Percentiles rank a stretch among this genome's conserved stretches.
These are phyloP conservation scores for Passer domesticus DNA, from an alignment of 2,113 vertebrate genomes.

Conservation along the genomic window DNA sequence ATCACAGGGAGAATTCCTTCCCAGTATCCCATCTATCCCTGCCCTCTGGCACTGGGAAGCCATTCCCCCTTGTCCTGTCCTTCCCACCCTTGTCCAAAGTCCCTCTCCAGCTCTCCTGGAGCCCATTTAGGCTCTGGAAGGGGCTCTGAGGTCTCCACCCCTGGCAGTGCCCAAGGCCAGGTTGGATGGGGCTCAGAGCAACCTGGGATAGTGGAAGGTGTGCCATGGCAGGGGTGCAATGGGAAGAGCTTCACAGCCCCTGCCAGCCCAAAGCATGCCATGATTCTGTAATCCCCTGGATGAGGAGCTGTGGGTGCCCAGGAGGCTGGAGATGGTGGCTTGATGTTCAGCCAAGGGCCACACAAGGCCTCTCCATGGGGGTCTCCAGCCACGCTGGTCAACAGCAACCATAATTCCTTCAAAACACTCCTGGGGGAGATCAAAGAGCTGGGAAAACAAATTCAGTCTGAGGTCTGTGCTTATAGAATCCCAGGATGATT, in stretches of 20 bases:
- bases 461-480: background rate
- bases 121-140: background rate
- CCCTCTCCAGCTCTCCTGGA: background rate
- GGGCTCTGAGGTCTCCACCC: background rate
- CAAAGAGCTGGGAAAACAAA: background rate
- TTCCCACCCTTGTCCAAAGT: accelerated
- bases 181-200: background rate
- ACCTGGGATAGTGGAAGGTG: background rate
- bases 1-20: background rate
- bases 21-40: accelerated
- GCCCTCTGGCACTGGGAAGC: background rate
- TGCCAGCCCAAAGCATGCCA: no score
- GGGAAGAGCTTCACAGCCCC: background rate
- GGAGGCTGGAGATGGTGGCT: background rate
- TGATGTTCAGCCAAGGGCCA: background rate
- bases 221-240: background rate
- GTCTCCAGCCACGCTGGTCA: background rate
- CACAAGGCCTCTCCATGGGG: background rate
- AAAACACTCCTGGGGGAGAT: background rate
- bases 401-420: background rate
- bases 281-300: background rate
- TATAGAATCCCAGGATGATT: background rate
- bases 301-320: background rate
- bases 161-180: background rate
- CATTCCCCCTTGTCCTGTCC: background rate